A percentile compares a stretch with the other conserved stretches of the same genome.
phyloP scores from a whole-genome alignment of 2,113 vertebrate species.

The Empidonax alnorum region DNA sequence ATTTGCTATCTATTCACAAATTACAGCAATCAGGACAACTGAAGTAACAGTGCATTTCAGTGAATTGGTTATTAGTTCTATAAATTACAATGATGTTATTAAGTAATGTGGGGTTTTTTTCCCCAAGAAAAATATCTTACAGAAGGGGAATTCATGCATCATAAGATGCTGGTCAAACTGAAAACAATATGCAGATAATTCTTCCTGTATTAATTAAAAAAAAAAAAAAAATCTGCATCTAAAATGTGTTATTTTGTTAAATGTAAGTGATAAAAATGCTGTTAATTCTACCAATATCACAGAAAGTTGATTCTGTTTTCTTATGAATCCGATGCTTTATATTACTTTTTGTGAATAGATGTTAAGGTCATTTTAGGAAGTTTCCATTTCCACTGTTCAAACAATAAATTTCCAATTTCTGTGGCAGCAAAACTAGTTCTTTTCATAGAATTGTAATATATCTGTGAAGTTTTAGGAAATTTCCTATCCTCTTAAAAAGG shows the following conservation, averaged over 20 bases:
- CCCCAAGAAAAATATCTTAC: neutral
- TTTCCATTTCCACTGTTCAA: conserved; percentile 10
- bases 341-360: conserved; percentile 69
- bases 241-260: neutral
- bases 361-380: neutral
- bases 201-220: neutral
- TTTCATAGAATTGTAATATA: neutral
- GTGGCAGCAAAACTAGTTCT: conserved; percentile 16
- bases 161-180: neutral
- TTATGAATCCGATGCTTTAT: neutral
- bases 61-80: neutral
- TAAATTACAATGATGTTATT: neutral
- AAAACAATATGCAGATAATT: neutral
- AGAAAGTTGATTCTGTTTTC: neutral
- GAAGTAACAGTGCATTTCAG: neutral
- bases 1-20: conserved; percentile 47
- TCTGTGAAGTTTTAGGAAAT: neutral
- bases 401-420: conserved; percentile 48
- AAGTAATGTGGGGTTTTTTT: neutral
- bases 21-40: neutral
- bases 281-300: neutral
- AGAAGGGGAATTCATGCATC: neutral
- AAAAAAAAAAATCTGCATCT: neutral
- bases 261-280: neutral
- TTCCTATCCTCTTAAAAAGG: neutral